Percentiles rank a stretch among this genome's conserved stretches.
Evolutionary conservation across 2,888 invertebrate species (phyloP).

Genomic region (Dasypolia templi): DNA sequence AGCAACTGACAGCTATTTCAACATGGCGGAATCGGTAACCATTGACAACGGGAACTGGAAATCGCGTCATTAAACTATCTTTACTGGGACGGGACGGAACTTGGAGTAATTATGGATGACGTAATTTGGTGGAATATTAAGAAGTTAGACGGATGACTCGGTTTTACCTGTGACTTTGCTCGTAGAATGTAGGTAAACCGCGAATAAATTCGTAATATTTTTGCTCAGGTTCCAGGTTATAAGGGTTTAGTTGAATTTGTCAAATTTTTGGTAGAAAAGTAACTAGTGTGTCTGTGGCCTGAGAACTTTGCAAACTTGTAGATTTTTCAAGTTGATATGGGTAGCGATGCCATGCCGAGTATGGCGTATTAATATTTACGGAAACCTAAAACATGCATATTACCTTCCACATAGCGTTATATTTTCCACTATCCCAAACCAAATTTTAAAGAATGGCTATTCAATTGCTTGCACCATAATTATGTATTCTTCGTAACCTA

Average conservation of each 20-base stretch:
- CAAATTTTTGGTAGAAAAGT: background rate
- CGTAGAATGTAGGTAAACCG: background rate
- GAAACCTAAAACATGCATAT: too few relatives aligned
- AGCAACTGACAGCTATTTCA: constrained; percentile 56
- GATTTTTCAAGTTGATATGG: too few relatives aligned
- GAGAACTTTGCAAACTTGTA: too few relatives aligned
- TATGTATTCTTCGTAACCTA: too few relatives aligned
- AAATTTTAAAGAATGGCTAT: too few relatives aligned
- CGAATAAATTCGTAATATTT: background rate
- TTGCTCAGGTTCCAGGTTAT: background rate
- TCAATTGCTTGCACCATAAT: too few relatives aligned
- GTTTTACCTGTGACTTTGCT: constrained; percentile 19
- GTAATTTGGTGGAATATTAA: constrained; percentile 51
- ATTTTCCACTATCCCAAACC: too few relatives aligned
- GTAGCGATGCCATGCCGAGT: too few relatives aligned
- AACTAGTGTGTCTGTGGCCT: background rate
- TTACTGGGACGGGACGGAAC: constrained; percentile 65
- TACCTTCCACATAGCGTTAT: too few relatives aligned
- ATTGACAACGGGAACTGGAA: constrained; percentile 67
- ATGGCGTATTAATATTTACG: too few relatives aligned
- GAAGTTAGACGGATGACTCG: constrained; percentile 20
- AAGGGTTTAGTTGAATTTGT: background rate
- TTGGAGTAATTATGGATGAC: constrained; percentile 44
- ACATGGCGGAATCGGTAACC: constrained; percentile 63
- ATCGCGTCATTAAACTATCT: constrained; percentile 65